These are phyloP conservation scores for Glossosoma conforme DNA, from an alignment of 1,140 invertebrate genomes.

Conservation along the genomic window DNA sequence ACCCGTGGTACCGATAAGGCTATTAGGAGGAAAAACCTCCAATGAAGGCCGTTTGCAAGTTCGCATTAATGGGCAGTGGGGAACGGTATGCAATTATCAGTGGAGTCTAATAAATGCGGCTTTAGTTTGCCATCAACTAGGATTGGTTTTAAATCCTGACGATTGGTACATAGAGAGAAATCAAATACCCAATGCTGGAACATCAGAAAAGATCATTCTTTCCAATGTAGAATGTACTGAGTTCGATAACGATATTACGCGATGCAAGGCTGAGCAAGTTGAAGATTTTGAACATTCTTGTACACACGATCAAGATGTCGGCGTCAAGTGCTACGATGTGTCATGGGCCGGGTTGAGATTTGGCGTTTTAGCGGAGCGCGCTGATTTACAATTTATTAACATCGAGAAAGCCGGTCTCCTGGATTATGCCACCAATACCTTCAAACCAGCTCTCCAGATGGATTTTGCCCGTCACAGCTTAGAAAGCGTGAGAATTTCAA, in stretches of 20 bases:
- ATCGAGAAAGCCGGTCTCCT: conserved; percentile 90
- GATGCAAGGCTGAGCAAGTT: conserved; percentile 74
- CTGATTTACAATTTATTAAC: conserved; percentile 81
- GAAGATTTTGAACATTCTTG: conserved; percentile 87
- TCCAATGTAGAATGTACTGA: conserved; percentile 88
- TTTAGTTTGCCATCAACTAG: conserved; percentile 92
- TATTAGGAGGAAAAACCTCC: conserved; percentile 68
- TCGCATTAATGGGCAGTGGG: conserved; percentile 82
- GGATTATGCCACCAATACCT: conserved; percentile 86
- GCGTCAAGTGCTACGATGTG: conserved; percentile 80
- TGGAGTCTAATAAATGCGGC: conserved; percentile 93
- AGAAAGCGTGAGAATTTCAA: conserved; percentile 71
- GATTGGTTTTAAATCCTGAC: conserved; percentile 84
- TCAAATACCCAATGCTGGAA: conserved; percentile 74
- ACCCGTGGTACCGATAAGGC: conserved; percentile 60
- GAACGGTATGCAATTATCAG: conserved; percentile 93
- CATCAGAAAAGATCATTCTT: conserved; percentile 68
- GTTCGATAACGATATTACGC: conserved; percentile 87
- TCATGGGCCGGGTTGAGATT: conserved; percentile 91
- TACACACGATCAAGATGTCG: conserved; percentile 80
- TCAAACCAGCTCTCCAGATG: conserved; percentile 91
- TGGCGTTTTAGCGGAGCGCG: conserved; percentile 79
- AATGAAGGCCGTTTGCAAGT: conserved; percentile 79
- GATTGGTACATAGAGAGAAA: conserved; percentile 83
- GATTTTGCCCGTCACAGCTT: conserved; percentile 93